Evolutionary conservation across 2,797 vertebrate genomes (phyloP).

Genomic region (Myripristis murdjan): DNA sequence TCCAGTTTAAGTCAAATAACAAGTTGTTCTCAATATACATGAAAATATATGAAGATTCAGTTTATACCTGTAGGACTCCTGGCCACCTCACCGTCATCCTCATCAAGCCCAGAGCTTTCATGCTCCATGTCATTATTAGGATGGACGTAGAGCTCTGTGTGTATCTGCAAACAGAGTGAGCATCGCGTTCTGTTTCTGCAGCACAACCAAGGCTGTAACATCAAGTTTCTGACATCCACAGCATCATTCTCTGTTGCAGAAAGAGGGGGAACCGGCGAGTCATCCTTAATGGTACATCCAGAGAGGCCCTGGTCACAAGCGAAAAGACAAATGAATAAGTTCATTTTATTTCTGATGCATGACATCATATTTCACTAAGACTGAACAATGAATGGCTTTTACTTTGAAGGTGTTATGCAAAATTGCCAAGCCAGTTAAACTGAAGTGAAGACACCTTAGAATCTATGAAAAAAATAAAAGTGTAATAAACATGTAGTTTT

Average conservation of each 20-base stretch:
- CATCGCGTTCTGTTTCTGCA: slow-evolving; percentile 73
- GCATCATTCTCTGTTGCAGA: background rate
- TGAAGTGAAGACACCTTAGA: too few relatives aligned
- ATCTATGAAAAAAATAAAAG: too few relatives aligned
- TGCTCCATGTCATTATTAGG: slow-evolving; percentile 34
- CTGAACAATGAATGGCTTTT: slow-evolving; percentile 28
- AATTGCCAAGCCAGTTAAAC: too few relatives aligned
- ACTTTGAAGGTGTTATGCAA: too few relatives aligned
- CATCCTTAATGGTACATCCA: slow-evolving; percentile 61
- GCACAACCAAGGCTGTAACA: slow-evolving; percentile 78
- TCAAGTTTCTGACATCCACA: slow-evolving; percentile 63
- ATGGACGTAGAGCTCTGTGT: slow-evolving; percentile 65
- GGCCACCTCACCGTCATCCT: slow-evolving; percentile 31
- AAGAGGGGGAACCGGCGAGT: background rate
- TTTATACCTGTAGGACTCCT: slow-evolving; percentile 52
- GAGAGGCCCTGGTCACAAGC: slow-evolving; percentile 66
- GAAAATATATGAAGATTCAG: background rate
- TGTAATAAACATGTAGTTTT: too few relatives aligned
- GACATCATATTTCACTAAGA: background rate
- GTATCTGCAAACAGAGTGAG: slow-evolving; percentile 84
- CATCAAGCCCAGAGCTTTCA: slow-evolving; percentile 44
- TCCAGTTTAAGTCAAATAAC: background rate
- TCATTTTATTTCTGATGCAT: background rate
- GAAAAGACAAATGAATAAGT: background rate
- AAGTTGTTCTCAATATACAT: background rate